Evolutionary conservation across 2,888 invertebrate species (phyloP).

Genomic region (Tenthredo scrophulariae): DNA sequence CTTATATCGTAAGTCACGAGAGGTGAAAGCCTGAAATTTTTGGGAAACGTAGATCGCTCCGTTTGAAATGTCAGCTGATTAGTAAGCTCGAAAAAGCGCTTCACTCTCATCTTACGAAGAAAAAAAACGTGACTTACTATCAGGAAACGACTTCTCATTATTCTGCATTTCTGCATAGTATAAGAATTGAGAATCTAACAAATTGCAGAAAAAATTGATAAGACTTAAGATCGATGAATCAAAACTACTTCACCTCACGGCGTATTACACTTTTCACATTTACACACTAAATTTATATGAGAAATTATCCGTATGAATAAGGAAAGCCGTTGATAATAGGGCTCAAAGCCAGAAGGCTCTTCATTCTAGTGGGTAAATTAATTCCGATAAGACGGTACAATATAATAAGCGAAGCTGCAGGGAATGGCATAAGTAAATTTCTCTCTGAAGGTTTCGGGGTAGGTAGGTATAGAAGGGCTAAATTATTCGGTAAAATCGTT

Average conservation of each 20-base stretch:
- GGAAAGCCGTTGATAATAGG: background rate
- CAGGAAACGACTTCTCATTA: background rate
- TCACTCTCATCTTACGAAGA: background rate
- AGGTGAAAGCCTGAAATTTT: background rate
- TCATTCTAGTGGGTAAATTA: background rate
- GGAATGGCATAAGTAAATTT: background rate
- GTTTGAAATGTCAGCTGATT: background rate
- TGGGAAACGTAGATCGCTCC: background rate
- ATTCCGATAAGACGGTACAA: background rate
- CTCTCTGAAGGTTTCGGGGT: background rate
- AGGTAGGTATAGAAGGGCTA: background rate
- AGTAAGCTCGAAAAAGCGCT: background rate
- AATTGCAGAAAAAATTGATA: background rate
- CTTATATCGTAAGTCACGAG: background rate
- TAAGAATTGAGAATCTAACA: background rate
- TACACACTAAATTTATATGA: background rate
- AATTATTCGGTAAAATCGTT: constrained; percentile 20
- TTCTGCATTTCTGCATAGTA: background rate
- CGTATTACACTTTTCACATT: background rate
- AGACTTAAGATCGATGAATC: background rate
- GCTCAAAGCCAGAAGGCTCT: background rate
- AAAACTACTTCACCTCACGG: background rate
- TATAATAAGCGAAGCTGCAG: background rate
- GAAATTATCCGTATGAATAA: background rate
- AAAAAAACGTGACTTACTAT: background rate